Base-by-base conservation (phyloP, 2,888 invertebrate species). In the Pelosia muscerda region DNA sequence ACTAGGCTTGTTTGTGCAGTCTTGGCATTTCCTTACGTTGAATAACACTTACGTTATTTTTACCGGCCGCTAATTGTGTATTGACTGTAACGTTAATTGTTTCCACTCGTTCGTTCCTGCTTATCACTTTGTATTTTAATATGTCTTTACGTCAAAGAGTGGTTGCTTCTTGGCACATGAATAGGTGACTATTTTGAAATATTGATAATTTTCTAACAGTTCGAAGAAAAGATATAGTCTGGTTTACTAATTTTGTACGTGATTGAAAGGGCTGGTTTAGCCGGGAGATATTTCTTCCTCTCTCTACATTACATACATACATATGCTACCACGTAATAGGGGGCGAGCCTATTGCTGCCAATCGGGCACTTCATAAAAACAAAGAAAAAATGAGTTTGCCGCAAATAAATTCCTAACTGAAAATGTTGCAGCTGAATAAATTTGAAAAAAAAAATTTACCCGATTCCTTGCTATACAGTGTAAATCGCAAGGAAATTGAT, bases 91-190 rank as follows among this genome's bases (percentile, higher is more conserved):
- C 84, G 91, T 73, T 92, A 92, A 92, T 91, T 87, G 81, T 83
- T 83, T 75, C 86, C 78, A 82, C 86, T 86, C 79, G 84, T 84
- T 82, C 75, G 77, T 83, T 78, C 76, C 71, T 77, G 90, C 87
- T 92, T 92, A 93, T 90, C 84, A 88, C 83, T 86, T 84, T 75
- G 75, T 85, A 83, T 87, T 86, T 79, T 83, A 78, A 86, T 83
- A 84, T 86, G 83, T 77, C 70, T 77, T 71, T 69, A 71, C 75
- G 65, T 77, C 34, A 62, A 68, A 74, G 31, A 54, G 23, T 56
- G n/a, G n/a, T 38, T 54, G 31, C 53, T 49, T 34, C 25, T 31
- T 22, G 53, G 59, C 54, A 49, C 53, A 31, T 2, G 55, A 55
- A 34, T 34, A 34, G 10, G 54, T 54, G 11, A 55, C 15, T 49